Evolutionary conservation across 2,888 invertebrate species (phyloP).

Genomic region (Thereva unica): DNA sequence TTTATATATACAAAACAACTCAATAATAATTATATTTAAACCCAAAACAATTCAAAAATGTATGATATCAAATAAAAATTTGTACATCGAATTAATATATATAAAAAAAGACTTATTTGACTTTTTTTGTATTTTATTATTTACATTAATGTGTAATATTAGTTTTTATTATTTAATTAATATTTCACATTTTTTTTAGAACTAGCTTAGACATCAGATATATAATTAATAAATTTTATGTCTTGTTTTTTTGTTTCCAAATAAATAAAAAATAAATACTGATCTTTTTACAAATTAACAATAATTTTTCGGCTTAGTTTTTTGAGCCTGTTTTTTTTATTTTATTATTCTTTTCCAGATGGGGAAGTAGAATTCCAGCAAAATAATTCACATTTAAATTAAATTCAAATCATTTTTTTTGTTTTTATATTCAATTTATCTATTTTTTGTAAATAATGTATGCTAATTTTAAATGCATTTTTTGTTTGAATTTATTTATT

Average conservation of each 20-base stretch:
- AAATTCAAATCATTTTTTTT: not conserved
- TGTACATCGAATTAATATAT: slow-evolving; percentile 19
- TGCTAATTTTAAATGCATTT: not conserved
- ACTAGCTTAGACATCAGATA: slow-evolving; percentile 36
- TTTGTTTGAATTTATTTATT: slow-evolving; percentile 39
- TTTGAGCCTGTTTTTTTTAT: slow-evolving; percentile 18
- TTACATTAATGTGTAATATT: slow-evolving; percentile 26
- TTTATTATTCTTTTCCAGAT: slow-evolving; percentile 39
- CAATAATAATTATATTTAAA: too few relatives aligned
- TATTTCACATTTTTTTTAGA: slow-evolving; percentile 28
- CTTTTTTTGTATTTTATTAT: slow-evolving; percentile 1
- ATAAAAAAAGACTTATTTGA: slow-evolving; percentile 2
- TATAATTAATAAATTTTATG: slow-evolving; percentile 35
- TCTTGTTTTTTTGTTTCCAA: slow-evolving; percentile 36
- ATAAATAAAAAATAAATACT: slow-evolving; percentile 12
- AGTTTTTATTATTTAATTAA: slow-evolving; percentile 16
- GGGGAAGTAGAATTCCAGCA: slow-evolving; percentile 37
- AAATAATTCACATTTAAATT: slow-evolving; percentile 26
- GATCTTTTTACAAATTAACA: slow-evolving; percentile 3
- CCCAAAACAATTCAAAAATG: not conserved
- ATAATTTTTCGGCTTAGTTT: slow-evolving; percentile 18
- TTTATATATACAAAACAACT: too few relatives aligned
- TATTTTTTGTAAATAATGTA: slow-evolving; percentile 29
- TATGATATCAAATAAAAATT: not conserved
- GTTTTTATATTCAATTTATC: slow-evolving; percentile 28